Evolutionary conservation across 2,113 vertebrate species (phyloP).

Genomic region (Ranitomeya variabilis): DNA sequence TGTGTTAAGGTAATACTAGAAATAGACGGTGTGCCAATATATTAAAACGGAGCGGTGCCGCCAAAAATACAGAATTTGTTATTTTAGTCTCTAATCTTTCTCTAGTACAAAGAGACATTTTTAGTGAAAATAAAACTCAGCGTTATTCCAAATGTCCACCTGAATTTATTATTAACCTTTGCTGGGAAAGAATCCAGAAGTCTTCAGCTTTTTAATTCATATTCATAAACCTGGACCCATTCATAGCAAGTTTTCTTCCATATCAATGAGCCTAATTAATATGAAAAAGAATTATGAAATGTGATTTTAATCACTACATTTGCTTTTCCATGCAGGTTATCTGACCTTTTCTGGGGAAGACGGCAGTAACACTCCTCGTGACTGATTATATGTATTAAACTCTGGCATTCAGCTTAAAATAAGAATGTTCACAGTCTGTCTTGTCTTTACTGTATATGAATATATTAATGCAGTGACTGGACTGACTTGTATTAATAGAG

Average conservation of each 20-base stretch:
- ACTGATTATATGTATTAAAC: slow-evolving; percentile 46
- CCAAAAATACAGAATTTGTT: neutral
- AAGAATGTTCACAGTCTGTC: slow-evolving; percentile 44
- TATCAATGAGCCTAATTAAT: slow-evolving; percentile 43
- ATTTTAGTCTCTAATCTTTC: slow-evolving; percentile 9
- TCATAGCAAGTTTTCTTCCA: slow-evolving; percentile 30
- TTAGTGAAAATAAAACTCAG: neutral
- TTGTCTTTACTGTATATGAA: slow-evolving; percentile 43
- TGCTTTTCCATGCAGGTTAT: slow-evolving; percentile 43
- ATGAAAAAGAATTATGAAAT: slow-evolving; percentile 39
- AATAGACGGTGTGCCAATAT: neutral
- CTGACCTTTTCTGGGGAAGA: slow-evolving; percentile 24
- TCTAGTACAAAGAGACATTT: neutral
- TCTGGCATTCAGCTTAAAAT: slow-evolving; percentile 49
- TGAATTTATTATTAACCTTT: slow-evolving; percentile 48
- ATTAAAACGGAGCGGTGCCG: neutral
- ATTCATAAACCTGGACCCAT: slow-evolving; percentile 39
- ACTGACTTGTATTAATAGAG: neutral
- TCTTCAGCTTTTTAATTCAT: slow-evolving; percentile 32
- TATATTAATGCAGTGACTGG: slow-evolving; percentile 15
- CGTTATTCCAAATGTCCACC: neutral
- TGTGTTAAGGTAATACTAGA: neutral
- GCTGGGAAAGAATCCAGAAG: slow-evolving; percentile 43
- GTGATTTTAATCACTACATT: slow-evolving; percentile 48
- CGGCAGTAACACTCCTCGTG: slow-evolving; percentile 38